phyloP scores from a whole-genome alignment of 2,888 invertebrate genomes.

The Patella caerulea region DNA sequence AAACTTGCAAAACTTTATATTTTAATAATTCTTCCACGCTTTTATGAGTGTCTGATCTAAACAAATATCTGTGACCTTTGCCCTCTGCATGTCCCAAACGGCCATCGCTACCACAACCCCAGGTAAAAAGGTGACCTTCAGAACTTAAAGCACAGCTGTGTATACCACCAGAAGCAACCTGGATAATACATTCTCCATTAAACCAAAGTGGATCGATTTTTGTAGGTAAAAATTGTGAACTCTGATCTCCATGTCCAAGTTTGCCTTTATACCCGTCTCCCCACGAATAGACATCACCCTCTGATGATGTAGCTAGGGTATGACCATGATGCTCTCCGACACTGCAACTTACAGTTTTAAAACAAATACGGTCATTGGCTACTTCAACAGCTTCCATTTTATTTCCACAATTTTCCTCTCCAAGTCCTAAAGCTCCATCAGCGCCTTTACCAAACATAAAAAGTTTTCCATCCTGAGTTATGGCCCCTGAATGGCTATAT shows the following conservation, averaged over 20 bases:
- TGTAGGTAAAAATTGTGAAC: constrained; percentile 32
- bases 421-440: constrained; percentile 48
- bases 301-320: constrained; percentile 42
- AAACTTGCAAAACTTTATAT: constrained; percentile 30
- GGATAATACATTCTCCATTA: constrained; percentile 37
- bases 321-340: constrained; percentile 59
- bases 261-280: constrained; percentile 60
- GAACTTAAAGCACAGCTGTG: constrained; percentile 51
- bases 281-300: constrained; percentile 46
- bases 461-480: constrained; percentile 41
- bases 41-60: constrained; percentile 49
- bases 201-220: constrained; percentile 40
- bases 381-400: constrained; percentile 29
- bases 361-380: constrained; percentile 17
- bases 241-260: constrained; percentile 51
- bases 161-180: constrained; percentile 53
- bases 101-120: constrained; percentile 61
- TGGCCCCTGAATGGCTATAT: constrained; percentile 49
- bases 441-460: constrained; percentile 50
- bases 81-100: constrained; percentile 56
- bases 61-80: constrained; percentile 56
- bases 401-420: constrained; percentile 19
- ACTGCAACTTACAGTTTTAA: constrained; percentile 52
- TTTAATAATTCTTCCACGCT: constrained; percentile 40
- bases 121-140: constrained; percentile 50